Percentiles rank a stretch among this genome's conserved stretches.
phyloP scores from a whole-genome alignment of 35 echinoderm and acorn worm genomes.

The Apostichopus californicus region DNA sequence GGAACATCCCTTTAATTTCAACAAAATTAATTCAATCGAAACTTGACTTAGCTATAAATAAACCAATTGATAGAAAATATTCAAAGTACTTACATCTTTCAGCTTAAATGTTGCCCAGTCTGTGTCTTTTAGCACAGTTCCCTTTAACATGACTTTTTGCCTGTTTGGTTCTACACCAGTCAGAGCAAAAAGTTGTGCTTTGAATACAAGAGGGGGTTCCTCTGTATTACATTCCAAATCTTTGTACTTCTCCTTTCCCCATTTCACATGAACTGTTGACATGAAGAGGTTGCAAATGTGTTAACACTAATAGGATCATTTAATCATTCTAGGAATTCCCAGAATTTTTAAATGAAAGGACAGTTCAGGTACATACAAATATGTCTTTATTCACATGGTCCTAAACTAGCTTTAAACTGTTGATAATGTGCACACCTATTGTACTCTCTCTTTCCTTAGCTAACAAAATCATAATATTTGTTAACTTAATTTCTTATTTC shows the following conservation, averaged over 20 bases:
- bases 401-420: background rate
- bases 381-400: background rate
- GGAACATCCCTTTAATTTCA: no score
- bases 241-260: conserved; percentile 98
- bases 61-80: no score
- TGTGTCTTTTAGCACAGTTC: conserved; percentile 82
- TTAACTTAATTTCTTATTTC: no score
- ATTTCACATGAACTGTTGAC: conserved; percentile 89
- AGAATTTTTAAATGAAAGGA: no score
- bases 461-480: no score
- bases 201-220: conserved; percentile 85
- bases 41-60: no score
- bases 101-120: conserved; percentile 81
- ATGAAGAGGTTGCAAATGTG: background rate
- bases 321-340: background rate
- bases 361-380: background rate
- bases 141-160: conserved; percentile 99
- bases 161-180: conserved; percentile 87
- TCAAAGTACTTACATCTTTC: conserved; percentile 87
- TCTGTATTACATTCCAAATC: conserved; percentile 81
- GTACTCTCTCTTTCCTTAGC: no score
- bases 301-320: background rate
- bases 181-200: conserved; percentile 96
- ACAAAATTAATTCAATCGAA: no score
- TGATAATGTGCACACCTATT: no score